These are phyloP conservation scores for Phragmatobia fuliginosa DNA, from an alignment of 2,888 invertebrate genomes.

Conservation along the genomic window DNA sequence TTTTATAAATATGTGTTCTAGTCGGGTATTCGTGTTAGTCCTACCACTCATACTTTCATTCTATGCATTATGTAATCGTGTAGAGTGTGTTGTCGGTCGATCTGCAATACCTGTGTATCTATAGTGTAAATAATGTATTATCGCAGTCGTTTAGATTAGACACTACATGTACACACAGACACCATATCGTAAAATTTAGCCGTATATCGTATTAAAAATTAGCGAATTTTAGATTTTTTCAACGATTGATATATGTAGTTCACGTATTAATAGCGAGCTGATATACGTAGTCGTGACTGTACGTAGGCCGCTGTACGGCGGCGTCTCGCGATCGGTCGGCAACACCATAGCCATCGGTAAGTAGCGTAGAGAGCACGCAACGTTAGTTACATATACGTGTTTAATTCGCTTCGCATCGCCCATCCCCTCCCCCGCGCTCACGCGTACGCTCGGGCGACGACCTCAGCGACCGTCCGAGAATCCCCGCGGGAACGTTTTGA, in stretches of 20 bases:
- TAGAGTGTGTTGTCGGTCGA: slow-evolving; percentile 43
- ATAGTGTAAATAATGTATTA: slow-evolving; percentile 19
- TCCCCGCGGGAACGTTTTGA: neutral
- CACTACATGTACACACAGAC: slow-evolving; percentile 27
- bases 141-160: slow-evolving; percentile 32
- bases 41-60: slow-evolving; percentile 37
- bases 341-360: slow-evolving; percentile 25
- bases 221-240: neutral
- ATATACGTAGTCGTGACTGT: slow-evolving; percentile 19
- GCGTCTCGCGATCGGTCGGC: slow-evolving; percentile 41
- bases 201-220: neutral
- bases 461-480: slow-evolving; percentile 20
- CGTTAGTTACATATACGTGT: slow-evolving; percentile 49
- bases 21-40: slow-evolving; percentile 22
- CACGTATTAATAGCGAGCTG: slow-evolving; percentile 27
- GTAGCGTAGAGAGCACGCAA: slow-evolving; percentile 52
- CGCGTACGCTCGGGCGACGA: slow-evolving; percentile 59
- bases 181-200: slow-evolving; percentile 8
- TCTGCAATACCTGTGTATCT: slow-evolving; percentile 25
- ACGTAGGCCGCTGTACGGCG: neutral
- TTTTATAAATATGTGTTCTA: slow-evolving; percentile 10
- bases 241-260: neutral
- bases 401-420: slow-evolving; percentile 76
- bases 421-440: slow-evolving; percentile 63
- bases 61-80: slow-evolving; percentile 32